Percentiles rank a stretch among this genome's conserved stretches.
Evolutionary conservation across 2,797 vertebrate genomes (phyloP).

Genomic region (Enteromius treurensis): DNA sequence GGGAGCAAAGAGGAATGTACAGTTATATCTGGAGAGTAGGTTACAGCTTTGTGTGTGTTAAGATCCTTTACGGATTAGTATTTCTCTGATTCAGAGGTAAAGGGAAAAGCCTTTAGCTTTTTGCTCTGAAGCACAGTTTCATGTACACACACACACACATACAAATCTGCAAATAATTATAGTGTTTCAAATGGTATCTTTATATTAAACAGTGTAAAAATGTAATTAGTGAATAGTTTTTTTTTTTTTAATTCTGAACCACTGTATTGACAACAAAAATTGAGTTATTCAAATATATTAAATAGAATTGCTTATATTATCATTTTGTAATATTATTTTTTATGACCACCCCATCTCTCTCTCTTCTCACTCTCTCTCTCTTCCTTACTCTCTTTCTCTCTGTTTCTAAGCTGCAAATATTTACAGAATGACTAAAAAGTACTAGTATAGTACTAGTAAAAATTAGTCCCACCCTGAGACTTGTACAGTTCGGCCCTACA

Average conservation of each 20-base stretch:
- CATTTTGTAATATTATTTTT: neutral
- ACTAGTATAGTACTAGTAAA: neutral
- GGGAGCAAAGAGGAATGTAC: neutral
- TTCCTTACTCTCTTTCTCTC: neutral
- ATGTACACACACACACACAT: neutral
- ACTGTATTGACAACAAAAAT: neutral
- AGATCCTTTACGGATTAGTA: slow-evolving; percentile 2
- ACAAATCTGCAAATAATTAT: too few relatives aligned
- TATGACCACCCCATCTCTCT: neutral
- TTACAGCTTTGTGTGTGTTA: slow-evolving; percentile 5
- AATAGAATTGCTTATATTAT: too few relatives aligned
- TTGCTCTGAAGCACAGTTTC: neutral
- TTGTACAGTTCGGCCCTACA: neutral
- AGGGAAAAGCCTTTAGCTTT: neutral
- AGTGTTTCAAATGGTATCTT: too few relatives aligned
- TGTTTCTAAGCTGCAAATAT: neutral
- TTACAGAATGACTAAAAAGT: neutral
- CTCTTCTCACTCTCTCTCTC: too few relatives aligned
- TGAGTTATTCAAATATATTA: neutral
- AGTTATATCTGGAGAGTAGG: slow-evolving; percentile 22
- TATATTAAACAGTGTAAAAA: too few relatives aligned
- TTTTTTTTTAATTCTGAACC: too few relatives aligned
- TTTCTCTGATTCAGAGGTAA: neutral
- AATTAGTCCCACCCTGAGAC: neutral
- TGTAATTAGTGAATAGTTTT: too few relatives aligned